These are phyloP conservation scores for Sitodiplosis mosellana DNA, from an alignment of 1,140 invertebrate species.

Conservation along the genomic window DNA sequence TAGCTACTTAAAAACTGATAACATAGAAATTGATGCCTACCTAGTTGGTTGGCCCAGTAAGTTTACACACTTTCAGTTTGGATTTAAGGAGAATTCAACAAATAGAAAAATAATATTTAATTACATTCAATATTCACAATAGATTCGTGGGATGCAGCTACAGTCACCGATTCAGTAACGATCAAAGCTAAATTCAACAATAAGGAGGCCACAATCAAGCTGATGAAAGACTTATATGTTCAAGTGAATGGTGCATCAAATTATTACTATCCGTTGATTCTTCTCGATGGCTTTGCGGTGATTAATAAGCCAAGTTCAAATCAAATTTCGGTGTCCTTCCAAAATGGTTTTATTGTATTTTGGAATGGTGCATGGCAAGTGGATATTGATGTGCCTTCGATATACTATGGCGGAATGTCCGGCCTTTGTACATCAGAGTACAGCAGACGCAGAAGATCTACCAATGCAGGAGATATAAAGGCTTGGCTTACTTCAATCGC, in stretches of 20 bases:
- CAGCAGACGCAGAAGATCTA: conserved; percentile 74
- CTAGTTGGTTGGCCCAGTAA: conserved; percentile 57
- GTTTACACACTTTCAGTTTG: no score
- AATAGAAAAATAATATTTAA: no score
- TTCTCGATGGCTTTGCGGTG: conserved; percentile 31
- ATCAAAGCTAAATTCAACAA: conserved; percentile 31
- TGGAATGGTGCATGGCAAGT: conserved; percentile 72
- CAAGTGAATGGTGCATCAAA: conserved; percentile 48
- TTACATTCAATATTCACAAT: no score
- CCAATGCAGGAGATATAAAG: conserved; percentile 72
- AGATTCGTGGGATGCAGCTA: no score
- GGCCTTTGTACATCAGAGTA: conserved; percentile 83
- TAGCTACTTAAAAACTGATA: conserved; percentile 45
- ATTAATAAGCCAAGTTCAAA: conserved; percentile 53
- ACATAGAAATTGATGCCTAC: conserved; percentile 52
- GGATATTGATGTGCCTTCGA: conserved; percentile 13
- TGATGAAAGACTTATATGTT: conserved; percentile 52
- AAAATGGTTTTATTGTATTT: conserved; percentile 58
- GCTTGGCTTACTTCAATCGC: conserved; percentile 56
- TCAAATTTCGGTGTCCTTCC: conserved; percentile 40
- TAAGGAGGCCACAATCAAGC: conserved; percentile 30
- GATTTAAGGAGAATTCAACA: no score
- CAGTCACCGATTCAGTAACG: conserved; percentile 60
- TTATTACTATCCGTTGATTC: conserved; percentile 41
- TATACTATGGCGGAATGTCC: conserved; percentile 43